Percentiles rank a stretch among this genome's conserved stretches.
These are phyloP conservation scores for Synanthedon myopaeformis DNA, from an alignment of 2,888 invertebrate genomes.

Conservation along the genomic window DNA sequence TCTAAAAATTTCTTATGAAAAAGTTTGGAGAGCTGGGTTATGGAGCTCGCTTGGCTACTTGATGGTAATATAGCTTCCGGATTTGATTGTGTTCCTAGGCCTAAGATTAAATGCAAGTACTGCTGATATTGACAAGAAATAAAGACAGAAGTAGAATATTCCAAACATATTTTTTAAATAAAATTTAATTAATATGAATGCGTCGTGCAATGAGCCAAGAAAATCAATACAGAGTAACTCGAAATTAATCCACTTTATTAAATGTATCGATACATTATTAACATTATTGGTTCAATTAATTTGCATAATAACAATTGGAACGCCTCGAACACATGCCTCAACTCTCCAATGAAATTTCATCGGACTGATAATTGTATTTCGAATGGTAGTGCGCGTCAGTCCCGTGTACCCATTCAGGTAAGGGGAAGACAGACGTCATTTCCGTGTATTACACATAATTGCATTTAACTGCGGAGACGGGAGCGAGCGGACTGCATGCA, in stretches of 20 bases:
- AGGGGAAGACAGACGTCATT: constrained; percentile 30
- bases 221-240: too few species aligned
- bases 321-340: background rate
- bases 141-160: too few species aligned
- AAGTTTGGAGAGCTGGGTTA: too few species aligned
- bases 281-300: background rate
- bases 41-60: too few species aligned
- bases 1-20: too few species aligned
- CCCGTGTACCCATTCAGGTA: constrained; percentile 4
- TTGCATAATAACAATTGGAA: background rate
- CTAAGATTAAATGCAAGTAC: too few species aligned
- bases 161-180: too few species aligned
- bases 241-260: background rate
- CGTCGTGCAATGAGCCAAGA: too few species aligned
- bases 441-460: constrained; percentile 40
- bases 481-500: constrained; percentile 19
- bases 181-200: too few species aligned
- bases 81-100: too few species aligned
- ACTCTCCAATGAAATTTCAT: background rate
- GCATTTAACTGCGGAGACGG: constrained; percentile 34
- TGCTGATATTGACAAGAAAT: too few species aligned
- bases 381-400: constrained; percentile 9
- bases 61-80: too few species aligned
- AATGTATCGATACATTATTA: background rate
- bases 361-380: constrained; percentile 2